A percentile compares a stretch with the other conserved stretches of the same genome.
phyloP scores from a whole-genome alignment of 2,888 invertebrate genomes.

The Halictus ligatus region DNA sequence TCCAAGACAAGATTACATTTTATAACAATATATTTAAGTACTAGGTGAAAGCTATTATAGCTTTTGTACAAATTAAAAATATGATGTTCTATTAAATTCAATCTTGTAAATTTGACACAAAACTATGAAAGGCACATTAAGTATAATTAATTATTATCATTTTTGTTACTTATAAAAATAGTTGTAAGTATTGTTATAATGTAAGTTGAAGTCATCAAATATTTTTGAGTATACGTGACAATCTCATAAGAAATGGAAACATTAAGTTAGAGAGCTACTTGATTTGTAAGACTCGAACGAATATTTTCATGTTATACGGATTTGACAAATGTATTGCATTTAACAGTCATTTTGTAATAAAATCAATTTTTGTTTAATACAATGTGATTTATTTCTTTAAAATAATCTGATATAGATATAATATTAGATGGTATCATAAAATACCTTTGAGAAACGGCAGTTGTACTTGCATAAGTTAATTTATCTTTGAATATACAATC shows the following conservation, averaged over 20 bases:
- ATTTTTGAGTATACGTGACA: background rate
- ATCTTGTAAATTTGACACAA: background rate
- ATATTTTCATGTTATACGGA: conserved; percentile 12
- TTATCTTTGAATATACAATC: conserved; percentile 7
- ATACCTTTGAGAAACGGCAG: background rate
- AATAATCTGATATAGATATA: background rate
- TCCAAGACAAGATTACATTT: conserved; percentile 2
- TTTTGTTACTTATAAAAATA: background rate
- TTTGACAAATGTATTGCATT: background rate
- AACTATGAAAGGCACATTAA: background rate
- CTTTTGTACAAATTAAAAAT: conserved; percentile 23
- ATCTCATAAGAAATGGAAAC: background rate
- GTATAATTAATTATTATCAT: background rate
- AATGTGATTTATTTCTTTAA: background rate
- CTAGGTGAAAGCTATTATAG: background rate
- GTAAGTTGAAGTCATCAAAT: conserved; percentile 15
- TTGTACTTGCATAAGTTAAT: background rate
- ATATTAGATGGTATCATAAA: background rate
- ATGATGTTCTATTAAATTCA: conserved; percentile 9
- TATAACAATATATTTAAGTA: conserved; percentile 1
- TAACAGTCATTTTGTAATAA: conserved; percentile 2
- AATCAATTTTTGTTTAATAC: background rate
- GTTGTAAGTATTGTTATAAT: conserved; percentile 6
- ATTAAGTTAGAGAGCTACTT: background rate
- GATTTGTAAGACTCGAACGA: background rate